Conservation (phyloP, 1,140 invertebrate genomes). For the Drosophila novamexicana region DNA sequence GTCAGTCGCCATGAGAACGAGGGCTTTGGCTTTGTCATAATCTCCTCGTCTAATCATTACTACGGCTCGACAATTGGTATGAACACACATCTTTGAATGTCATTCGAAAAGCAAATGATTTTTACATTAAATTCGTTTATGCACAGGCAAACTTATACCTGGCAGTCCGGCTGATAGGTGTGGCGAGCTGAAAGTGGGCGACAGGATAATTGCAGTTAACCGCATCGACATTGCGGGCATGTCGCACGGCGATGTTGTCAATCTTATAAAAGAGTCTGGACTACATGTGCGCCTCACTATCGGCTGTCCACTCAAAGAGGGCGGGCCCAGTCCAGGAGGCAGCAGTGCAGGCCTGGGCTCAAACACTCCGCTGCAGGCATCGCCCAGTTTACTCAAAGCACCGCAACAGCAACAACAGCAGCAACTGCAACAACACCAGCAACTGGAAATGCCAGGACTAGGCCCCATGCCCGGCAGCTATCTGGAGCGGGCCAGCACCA, state of each 20-base stretch:
- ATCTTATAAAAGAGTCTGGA: conserved; percentile 96
- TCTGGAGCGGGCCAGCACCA: conserved; percentile 64
- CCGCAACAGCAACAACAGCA: conserved; percentile 19
- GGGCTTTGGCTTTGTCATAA: conserved; percentile 99
- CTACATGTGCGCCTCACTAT: conserved; percentile 95
- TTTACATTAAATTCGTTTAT: neutral
- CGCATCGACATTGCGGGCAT: conserved; percentile 95
- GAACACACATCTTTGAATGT: neutral
- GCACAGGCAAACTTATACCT: conserved; percentile 94
- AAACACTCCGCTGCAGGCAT: conserved; percentile 58
- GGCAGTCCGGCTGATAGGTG: conserved; percentile 97
- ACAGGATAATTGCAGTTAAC: conserved; percentile 98
- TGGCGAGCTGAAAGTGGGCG: conserved; percentile 95
- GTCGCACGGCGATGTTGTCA: conserved; percentile 98
- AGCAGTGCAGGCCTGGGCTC: conserved; percentile 62
- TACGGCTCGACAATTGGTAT: conserved; percentile 95
- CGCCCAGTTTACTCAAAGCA: conserved; percentile 57
- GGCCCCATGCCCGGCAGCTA: conserved; percentile 58
- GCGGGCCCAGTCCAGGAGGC: conserved; percentile 80
- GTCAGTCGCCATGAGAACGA: conserved; percentile 96
- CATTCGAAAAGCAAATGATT: neutral
- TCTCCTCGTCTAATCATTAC: conserved; percentile 94
- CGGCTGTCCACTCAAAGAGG: conserved; percentile 88
- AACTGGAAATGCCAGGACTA: conserved; percentile 64
- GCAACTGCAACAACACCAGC: conserved; percentile 45